Conservation (phyloP, 1,140 invertebrate genomes). For the Papilio helenus region DNA sequence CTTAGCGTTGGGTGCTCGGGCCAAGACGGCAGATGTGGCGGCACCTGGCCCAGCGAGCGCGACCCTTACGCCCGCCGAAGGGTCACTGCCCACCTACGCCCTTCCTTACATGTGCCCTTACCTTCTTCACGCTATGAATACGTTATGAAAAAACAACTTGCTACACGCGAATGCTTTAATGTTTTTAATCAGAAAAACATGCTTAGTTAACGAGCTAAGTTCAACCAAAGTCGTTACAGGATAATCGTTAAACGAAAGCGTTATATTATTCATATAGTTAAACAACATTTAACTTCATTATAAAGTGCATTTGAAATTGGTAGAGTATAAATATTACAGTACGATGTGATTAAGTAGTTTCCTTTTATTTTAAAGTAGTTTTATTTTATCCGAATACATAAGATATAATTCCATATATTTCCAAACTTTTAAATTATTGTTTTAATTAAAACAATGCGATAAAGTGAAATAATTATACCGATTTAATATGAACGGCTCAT, state of each 20-base stretch:
- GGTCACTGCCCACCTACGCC: conserved; percentile 79
- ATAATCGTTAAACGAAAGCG: conserved; percentile 19
- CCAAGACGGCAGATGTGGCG: conserved; percentile 77
- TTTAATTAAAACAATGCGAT: not conserved
- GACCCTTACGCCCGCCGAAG: conserved; percentile 71
- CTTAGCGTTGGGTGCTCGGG: conserved; percentile 57
- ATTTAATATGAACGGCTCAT: conserved; percentile 42
- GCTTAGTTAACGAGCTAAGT: conserved; percentile 14
- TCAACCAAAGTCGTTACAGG: conserved; percentile 17
- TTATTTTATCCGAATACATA: no score
- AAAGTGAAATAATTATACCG: not conserved
- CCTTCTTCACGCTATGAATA: conserved; percentile 51
- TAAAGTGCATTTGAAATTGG: not conserved
- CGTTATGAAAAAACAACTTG: conserved; percentile 59
- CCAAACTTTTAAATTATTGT: not conserved
- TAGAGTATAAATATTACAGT: not conserved
- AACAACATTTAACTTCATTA: not conserved
- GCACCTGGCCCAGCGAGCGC: conserved; percentile 65
- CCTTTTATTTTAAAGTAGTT: not conserved
- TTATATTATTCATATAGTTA: conserved; percentile 1
- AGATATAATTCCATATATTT: no score
- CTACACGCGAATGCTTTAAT: conserved; percentile 65
- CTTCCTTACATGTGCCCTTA: conserved; percentile 63
- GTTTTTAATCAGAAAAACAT: conserved; percentile 65
- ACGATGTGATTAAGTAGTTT: not conserved